Conservation (phyloP, 2,797 vertebrate species). For the Threskiornis aethiopicus region DNA sequence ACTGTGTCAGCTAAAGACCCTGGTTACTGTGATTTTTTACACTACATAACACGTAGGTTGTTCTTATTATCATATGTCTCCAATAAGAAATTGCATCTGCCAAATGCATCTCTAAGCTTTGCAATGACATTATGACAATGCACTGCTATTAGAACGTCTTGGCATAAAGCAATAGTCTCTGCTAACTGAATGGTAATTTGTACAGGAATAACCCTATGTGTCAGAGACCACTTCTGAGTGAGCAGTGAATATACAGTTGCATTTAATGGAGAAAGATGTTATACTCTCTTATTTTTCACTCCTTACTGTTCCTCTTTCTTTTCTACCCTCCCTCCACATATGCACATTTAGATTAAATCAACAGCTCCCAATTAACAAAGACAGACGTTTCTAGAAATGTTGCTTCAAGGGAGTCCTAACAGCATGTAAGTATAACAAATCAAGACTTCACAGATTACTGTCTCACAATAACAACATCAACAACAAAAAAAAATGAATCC, state of each 20-base stretch:
- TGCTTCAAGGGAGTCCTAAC: not conserved
- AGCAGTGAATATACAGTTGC: not conserved
- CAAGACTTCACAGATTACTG: not conserved
- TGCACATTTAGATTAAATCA: not conserved
- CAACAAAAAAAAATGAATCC: not conserved
- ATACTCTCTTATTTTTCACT: not conserved
- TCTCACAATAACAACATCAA: not conserved
- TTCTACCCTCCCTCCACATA: not conserved
- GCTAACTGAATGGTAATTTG: not conserved
- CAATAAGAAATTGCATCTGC: constrained; percentile 6
- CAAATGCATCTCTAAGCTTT: constrained; percentile 10
- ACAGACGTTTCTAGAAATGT: not conserved
- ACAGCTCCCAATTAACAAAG: not conserved
- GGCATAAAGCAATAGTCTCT: not conserved
- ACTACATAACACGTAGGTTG: not conserved
- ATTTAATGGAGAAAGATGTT: not conserved
- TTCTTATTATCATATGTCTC: constrained; percentile 11
- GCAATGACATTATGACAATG: constrained; percentile 12
- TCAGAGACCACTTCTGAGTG: not conserved
- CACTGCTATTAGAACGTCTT: not conserved
- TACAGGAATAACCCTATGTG: not conserved
- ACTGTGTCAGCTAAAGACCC: not conserved
- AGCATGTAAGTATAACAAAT: not conserved
- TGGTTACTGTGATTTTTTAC: not conserved
- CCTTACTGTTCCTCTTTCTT: not conserved